Base-by-base conservation (phyloP, 2,888 invertebrate genomes). In the Apamea monoglypha region DNA sequence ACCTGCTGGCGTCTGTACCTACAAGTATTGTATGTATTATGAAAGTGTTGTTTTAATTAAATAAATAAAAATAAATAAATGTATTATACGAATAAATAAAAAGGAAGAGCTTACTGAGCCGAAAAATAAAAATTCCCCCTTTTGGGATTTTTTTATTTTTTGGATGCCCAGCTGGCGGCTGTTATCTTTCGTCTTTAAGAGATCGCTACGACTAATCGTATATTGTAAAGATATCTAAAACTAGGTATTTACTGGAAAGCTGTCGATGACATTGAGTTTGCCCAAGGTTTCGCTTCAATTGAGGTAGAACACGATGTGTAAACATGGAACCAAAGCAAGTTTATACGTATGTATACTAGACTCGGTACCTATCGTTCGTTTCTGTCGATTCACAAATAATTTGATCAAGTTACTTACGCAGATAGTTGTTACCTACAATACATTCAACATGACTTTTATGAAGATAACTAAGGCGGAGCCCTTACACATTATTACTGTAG, bases 271-370 rank as follows among this genome's bases (percentile, higher is more conserved):
- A 16, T 63, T 53, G 67, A 61, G 72, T 68, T 63, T 21, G 36
- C 18, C 69, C 50, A 36, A 80, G 79, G 80, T 79, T 68, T 73
- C 29, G 80, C 61, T 73, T 63, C 73, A 73, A 69, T 63, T 73
- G 63, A 79, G 61, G 61, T 78, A 68, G 63, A 78, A 63, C 47
- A 63, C 56, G 36, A 73, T 64, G 72, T 73, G 68, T 80, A 53
- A 80, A 80, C 68, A 73, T 63, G 72, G 44, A 61, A 44, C 32
- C 32, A 6, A 80, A 44, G 21, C 50, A 63, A 63, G 36, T 71
- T 66, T 29, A 50, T 77, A 71, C 32, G 6, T 53, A n/a, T 63
- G n/a, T 18, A 36, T 29, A 29, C n/a, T n/a, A 47, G 47, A 40
- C 70, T 64, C 7, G 25, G 56, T 32, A n/a, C n/a, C n/a, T n/a